Evolutionary conservation across 2,797 vertebrate genomes (phyloP), one percentile per base, ranked within the genome.

Genomic region (Rhinophrynus dorsalis): DNA sequence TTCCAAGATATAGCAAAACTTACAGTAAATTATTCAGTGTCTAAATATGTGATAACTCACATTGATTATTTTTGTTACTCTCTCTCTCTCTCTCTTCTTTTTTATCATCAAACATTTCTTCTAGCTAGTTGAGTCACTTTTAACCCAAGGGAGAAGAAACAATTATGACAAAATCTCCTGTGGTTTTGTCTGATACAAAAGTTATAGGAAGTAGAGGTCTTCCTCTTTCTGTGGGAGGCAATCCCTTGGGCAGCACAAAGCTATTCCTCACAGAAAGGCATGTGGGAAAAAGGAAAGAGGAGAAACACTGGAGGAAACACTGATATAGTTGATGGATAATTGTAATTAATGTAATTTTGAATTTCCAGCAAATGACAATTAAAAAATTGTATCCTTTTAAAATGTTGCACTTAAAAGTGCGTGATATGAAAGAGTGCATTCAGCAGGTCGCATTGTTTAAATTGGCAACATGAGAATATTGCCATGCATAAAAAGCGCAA

Each of bases 131-230:
- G 57, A 70, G 50, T 70, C 67, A 70, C 30, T 35, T 3, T 62
- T 54, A 54, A 44, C 57, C 67, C 35, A 13, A 69, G 58, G 15
- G 23, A 52, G 54, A 40, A 52, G 60, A 66, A 65, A 63, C 42
- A 24, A 32, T 23, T 32, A 21, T 71, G 40, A 73, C 29, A 11
- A 40, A 54, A 59, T 66, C 52, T 64, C 52, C 54, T 59, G 44
- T 44, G 52, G 59, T 24, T 42, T 23, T 44, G 44, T 35, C 69
- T 65, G 30, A 63, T 73, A 73, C 2, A 3, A 23, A 12, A 71
- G 30, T 47, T 35, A 40, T 38, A 58, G 61, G 54, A 65, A 73
- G 66, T 42, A 64, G 32, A 57, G 59, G 61, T n/a, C 52, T 73
- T 65, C 54, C 69, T 66, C 29, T 47, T 42, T 20, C 2, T 42